Percentiles rank a stretch among this genome's conserved stretches.
phyloP scores from a whole-genome alignment of 2,888 invertebrate genomes.

The Mythimna loreyi region DNA sequence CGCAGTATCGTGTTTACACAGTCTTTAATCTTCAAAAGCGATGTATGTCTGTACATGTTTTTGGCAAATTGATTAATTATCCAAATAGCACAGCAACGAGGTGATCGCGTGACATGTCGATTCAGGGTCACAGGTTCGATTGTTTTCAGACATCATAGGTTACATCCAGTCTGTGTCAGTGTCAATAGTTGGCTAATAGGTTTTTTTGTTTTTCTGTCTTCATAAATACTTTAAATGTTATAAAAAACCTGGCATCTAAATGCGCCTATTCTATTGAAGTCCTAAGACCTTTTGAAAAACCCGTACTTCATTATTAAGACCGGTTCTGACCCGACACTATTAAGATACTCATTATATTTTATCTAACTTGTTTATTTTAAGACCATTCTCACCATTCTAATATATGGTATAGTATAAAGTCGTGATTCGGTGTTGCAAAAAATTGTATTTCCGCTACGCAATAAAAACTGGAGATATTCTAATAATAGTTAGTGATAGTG shows the following conservation, averaged over 20 bases:
- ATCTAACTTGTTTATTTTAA: slow-evolving; percentile 28
- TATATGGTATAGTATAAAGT: not conserved
- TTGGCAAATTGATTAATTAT: slow-evolving; percentile 46
- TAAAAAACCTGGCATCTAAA: slow-evolving; percentile 17
- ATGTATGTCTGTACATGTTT: slow-evolving; percentile 37
- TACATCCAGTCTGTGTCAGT: slow-evolving; percentile 2
- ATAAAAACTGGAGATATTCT: slow-evolving; percentile 39
- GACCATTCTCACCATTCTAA: slow-evolving; percentile 25
- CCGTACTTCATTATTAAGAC: slow-evolving; percentile 31
- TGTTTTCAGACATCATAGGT: slow-evolving; percentile 20
- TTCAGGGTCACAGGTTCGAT: slow-evolving; percentile 39
- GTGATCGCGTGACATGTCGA: slow-evolving; percentile 40
- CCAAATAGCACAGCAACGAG: slow-evolving; percentile 37
- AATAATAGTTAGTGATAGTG: slow-evolving; percentile 30
- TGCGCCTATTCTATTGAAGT: slow-evolving; percentile 16
- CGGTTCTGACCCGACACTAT: slow-evolving; percentile 42
- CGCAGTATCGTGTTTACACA: slow-evolving; percentile 23
- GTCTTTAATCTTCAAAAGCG: slow-evolving; percentile 13
- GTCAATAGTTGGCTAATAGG: not conserved
- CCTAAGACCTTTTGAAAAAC: slow-evolving; percentile 40
- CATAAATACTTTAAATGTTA: not conserved
- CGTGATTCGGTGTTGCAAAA: slow-evolving; percentile 36
- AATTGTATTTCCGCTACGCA: slow-evolving; percentile 38
- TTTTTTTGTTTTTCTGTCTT: too few species aligned
- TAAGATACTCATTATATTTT: slow-evolving; percentile 36